Evolutionary conservation across 2,113 vertebrate genomes (phyloP), one percentile per base, ranked within the genome.

Genomic region (Budorcas taxicolor): DNA sequence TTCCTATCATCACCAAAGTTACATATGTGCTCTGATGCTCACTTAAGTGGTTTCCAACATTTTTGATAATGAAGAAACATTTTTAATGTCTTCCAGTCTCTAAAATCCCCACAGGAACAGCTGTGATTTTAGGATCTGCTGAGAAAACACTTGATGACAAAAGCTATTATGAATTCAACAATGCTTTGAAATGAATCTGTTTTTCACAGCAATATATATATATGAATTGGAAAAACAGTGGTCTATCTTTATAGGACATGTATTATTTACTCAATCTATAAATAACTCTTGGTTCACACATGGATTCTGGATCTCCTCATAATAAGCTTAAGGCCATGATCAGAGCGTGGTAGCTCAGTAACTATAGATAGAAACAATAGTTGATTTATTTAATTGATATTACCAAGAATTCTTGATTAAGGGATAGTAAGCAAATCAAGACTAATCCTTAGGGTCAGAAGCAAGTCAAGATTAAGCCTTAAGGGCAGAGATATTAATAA

Each of bases 111-210:
- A 80, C 87, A 60, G 71, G 4, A 95, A 45, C 17, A 58, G 74
- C 43, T 91, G 14, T 23, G 78, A 33, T 90, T 97, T 97, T 92
- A 92, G 47, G 40, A 76, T 95, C 40, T 87, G 55, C 40, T 87
- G 64, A 93, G 83, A 92, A 97, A 97, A 93, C 2, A 31, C 21
- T 64, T 90, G 64, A 90, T 58, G 45, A 92, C 23, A 87, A 92
- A 98, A 90, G 36, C 14, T 87, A 12, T 97, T 87, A 74, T 91
- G 15, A 84, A 96, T 92, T 92, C 64, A 97, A 10, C 29, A 96
- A 47, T 71, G 4, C 10, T 87, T 93, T 95, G 45, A 76, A 96
- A 93, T 87, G 57, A 62, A 84, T 71, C n/a, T 95, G 12, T 80
- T 83, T 97, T 95, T 85, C 3, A 60, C 36, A 74, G 29, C 27